Conservation (phyloP, 2,113 vertebrate species). For the Scortum barcoo region DNA sequence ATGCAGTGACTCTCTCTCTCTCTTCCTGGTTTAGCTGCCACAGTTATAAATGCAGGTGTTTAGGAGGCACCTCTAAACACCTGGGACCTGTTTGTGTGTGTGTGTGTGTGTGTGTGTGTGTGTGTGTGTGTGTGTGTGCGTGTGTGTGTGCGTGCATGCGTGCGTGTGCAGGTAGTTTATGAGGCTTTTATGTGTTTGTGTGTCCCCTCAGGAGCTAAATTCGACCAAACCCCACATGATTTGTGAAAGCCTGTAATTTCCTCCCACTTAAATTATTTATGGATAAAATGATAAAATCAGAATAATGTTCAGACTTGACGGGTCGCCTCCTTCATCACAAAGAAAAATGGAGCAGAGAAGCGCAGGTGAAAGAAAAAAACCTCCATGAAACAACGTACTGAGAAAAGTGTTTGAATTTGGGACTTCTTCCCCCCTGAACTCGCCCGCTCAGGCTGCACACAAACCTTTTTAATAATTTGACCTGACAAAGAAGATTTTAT, state of each 20-base stretch:
- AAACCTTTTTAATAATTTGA: no score
- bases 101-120: background rate
- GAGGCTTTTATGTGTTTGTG: no score
- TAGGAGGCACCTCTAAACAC: conserved; percentile 53
- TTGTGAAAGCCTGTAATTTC: conserved; percentile 6
- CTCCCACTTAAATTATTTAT: background rate
- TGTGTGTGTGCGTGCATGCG: conserved; percentile 9
- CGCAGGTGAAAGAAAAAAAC: background rate
- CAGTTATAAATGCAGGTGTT: conserved; percentile 59
- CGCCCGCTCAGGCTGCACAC: no score
- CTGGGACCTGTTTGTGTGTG: conserved; percentile 23
- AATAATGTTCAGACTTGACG: no score
- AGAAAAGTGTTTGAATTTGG: no score
- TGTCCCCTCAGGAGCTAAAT: background rate
- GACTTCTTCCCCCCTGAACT: no score
- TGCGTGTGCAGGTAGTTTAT: no score
- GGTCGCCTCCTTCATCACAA: no score
- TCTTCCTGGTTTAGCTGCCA: conserved; percentile 30
- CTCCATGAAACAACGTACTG: no score
- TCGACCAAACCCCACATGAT: background rate
- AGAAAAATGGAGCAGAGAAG: background rate
- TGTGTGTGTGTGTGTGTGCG: conserved; percentile 11
- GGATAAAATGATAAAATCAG: background rate
- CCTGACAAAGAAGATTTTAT: no score
- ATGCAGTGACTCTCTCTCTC: conserved; percentile 27